phyloP scores from a whole-genome alignment of 1,140 invertebrate species.

The Delia radicum region DNA sequence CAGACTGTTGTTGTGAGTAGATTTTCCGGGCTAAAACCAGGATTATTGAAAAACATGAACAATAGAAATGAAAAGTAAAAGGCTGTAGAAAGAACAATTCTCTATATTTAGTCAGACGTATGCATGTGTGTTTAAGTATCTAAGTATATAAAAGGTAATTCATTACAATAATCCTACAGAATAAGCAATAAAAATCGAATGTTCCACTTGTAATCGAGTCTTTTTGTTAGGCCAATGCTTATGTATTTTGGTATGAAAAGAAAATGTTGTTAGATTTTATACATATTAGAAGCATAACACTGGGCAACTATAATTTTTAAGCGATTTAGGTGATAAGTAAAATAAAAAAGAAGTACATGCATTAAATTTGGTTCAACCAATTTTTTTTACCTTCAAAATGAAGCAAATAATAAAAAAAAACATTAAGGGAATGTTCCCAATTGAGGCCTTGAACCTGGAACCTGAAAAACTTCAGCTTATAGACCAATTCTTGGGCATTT shows the following conservation, averaged over 20 bases:
- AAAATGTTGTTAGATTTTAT: neutral
- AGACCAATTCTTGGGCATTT: too few species aligned
- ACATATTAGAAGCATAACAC: too few species aligned
- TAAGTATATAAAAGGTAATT: slow-evolving; percentile 41
- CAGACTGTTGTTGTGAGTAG: neutral
- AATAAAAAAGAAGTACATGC: too few species aligned
- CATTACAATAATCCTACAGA: slow-evolving; percentile 56
- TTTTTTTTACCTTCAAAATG: too few species aligned
- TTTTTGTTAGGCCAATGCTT: neutral
- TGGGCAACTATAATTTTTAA: too few species aligned
- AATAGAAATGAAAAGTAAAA: slow-evolving; percentile 3
- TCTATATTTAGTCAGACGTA: neutral
- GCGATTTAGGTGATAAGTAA: too few species aligned
- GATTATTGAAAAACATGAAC: slow-evolving; percentile 10
- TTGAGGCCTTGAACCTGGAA: too few species aligned
- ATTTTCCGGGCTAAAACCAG: slow-evolving; percentile 24
- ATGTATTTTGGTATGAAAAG: neutral
- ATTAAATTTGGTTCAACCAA: too few species aligned
- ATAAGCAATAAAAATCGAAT: slow-evolving; percentile 53
- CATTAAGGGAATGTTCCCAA: too few species aligned
- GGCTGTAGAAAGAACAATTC: neutral
- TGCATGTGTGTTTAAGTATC: neutral
- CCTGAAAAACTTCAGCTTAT: too few species aligned
- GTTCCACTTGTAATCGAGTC: slow-evolving; percentile 29
- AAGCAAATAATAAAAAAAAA: too few species aligned